Evolutionary conservation across 2,113 vertebrate genomes (phyloP), one percentile per base, ranked within the genome.

Genomic region (Promerops cafer): DNA sequence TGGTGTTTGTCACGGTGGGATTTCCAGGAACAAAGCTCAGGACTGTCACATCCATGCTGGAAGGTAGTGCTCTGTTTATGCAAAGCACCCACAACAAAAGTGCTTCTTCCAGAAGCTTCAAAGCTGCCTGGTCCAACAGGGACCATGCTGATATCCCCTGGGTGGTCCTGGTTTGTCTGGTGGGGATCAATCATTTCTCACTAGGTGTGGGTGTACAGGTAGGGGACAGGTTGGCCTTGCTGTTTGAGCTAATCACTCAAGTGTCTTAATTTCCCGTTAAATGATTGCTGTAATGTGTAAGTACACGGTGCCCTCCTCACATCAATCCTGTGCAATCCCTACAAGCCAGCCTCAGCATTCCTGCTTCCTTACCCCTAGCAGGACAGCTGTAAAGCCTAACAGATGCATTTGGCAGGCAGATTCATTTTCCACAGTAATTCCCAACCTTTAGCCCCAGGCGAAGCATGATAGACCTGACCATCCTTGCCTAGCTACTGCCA

Each of bases 221-320:
- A 16, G 61, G 16, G 7, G 30, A 47, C 57, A 71, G 49, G 40
- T 30, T 28, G 27, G 27, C n/a, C 44, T 84, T 69, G 45, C 69
- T 65, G 44, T 57, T 79, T 40, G 39, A 79, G 56, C 45, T 93
- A 35, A 45, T 87, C 24, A 45, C 66, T 80, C 30, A 27, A 20
- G 31, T 91, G 49, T 53, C 47, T 64, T 86, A 56, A 72, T 35
- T n/a, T 79, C 49, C 89, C 61, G 31, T 69, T 80, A 85, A 89
- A 65, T 7, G 4, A 20, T 23, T 47, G 57, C 33, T 78, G 26
- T 57, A 10, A 59, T 28, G 12, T 57, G 19, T 19, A 71, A 42
- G 16, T 40, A 40, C 64, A 14, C 4, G 0, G 52, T 50, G 59
- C 40, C 54, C 42, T 64, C 26, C 37, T 90, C 69, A 7, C 44